Evolutionary conservation across 2,797 vertebrate species (phyloP).

Genomic region (Loris lydekkerianus): DNA sequence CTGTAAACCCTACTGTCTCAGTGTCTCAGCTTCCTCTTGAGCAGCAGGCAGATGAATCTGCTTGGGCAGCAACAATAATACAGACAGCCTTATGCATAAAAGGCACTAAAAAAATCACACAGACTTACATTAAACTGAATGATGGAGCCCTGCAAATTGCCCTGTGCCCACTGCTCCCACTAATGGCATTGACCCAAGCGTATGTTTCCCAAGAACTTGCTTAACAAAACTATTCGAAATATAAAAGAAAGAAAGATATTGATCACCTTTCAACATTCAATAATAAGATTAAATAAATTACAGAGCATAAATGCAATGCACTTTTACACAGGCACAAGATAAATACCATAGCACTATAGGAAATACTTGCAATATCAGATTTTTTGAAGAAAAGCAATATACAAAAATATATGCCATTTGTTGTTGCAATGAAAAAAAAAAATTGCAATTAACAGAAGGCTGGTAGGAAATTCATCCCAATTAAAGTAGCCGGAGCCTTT

Average conservation of each 20-base stretch:
- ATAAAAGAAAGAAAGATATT: not conserved
- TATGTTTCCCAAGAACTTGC: not conserved
- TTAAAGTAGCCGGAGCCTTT: not conserved
- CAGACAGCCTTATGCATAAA: not conserved
- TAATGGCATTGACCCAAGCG: not conserved
- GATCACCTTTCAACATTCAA: not conserved
- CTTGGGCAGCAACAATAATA: too few relatives aligned
- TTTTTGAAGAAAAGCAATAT: not conserved
- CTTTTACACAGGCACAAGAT: not conserved
- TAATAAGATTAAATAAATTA: not conserved
- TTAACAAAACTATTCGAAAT: slow-evolving; percentile 3
- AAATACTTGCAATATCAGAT: not conserved
- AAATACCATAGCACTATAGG: accelerated
- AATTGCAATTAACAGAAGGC: not conserved
- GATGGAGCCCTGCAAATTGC: not conserved
- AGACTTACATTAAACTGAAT: not conserved
- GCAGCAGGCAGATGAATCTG: too few relatives aligned
- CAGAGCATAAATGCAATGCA: not conserved
- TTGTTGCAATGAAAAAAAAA: not conserved
- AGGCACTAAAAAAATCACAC: not conserved
- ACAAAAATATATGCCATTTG: not conserved
- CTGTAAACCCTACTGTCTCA: too few relatives aligned
- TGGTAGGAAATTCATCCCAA: not conserved
- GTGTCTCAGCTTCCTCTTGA: too few relatives aligned
- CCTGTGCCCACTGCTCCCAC: not conserved